Evolutionary conservation across 2,888 invertebrate species (phyloP), one percentile per base, ranked within the genome.

Genomic region (Apeira syringaria): DNA sequence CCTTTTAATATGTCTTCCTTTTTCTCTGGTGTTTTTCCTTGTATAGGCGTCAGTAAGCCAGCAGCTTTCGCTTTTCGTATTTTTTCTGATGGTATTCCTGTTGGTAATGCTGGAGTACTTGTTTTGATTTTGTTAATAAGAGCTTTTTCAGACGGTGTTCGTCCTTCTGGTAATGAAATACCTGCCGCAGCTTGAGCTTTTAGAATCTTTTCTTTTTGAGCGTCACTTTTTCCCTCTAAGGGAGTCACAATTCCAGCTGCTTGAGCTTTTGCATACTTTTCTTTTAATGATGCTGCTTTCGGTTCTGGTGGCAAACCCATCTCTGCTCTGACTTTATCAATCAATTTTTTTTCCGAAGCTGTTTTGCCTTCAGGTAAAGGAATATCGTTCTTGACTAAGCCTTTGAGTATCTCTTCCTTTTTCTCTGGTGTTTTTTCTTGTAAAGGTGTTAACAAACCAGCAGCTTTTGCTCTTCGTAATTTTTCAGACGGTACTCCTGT

Each of bases 371-470:
- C 58, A 1, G 52, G 52, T 10, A 52, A 18, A 6, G 52, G 63
- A 17, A 65, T 26, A 0, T 68, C 71, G 4, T 42, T 24, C 33
- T 50, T 51, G 0, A 56, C 64, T 6, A 61, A 22, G 2, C 51
- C 57, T 37, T 38, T 57, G 0, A 71, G 34, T 20, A 65, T 60
- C 36, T 60, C 64, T 52, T 68, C 70, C 50, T 74, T 68, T 32
- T 68, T 54, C 11, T 40, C 48, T 5, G 50, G 37, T 1, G 62
- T 41, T 40, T 74, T 70, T 0, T 68, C 71, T 49, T 64, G 61
- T n/a, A 74, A 12, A 7, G 59, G 42, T 0, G 59, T 57, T 0
- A 47, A 31, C 2, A 56, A 40, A 0, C 57, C 40, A n/a, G 56
- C 60, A 4, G 41, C 54, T 7, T 49, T 47, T 7, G 54, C 56